Evolutionary conservation across 2,797 vertebrate species (phyloP).

Genomic region (Onychomys torridus): DNA sequence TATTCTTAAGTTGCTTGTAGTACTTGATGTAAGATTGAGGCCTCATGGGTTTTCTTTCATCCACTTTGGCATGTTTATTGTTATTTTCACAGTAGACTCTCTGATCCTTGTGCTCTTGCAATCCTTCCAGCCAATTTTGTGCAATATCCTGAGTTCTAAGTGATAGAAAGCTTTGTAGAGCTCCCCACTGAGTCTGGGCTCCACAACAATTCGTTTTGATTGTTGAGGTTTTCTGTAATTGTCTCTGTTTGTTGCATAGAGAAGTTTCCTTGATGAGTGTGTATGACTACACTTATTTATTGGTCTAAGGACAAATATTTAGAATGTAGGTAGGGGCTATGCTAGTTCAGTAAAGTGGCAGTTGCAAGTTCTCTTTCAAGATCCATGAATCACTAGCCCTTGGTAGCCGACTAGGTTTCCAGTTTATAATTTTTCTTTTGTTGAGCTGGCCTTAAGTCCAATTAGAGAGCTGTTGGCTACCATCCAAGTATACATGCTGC

Average conservation of each 20-base stretch:
- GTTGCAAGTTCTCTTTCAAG: not conserved
- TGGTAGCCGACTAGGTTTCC: not conserved
- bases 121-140: not conserved
- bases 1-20: not conserved
- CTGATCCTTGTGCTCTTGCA: not conserved
- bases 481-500: too few species aligned
- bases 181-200: not conserved
- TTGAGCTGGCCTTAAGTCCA: not conserved
- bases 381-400: not conserved
- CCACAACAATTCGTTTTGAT: not conserved
- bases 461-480: not conserved
- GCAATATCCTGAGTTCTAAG: not conserved
- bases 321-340: not conserved
- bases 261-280: too few species aligned
- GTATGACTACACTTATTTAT: too few species aligned
- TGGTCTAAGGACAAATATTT: not conserved
- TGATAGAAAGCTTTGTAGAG: not conserved
- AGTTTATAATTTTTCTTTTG: not conserved
- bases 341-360: not conserved
- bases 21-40: not conserved
- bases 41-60: not conserved
- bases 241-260: too few species aligned
- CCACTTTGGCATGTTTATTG: not conserved
- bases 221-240: not conserved
- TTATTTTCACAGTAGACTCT: not conserved